Evolutionary conservation across 1,140 invertebrate species (phyloP).

Genomic region (Eciton burchellii): DNA sequence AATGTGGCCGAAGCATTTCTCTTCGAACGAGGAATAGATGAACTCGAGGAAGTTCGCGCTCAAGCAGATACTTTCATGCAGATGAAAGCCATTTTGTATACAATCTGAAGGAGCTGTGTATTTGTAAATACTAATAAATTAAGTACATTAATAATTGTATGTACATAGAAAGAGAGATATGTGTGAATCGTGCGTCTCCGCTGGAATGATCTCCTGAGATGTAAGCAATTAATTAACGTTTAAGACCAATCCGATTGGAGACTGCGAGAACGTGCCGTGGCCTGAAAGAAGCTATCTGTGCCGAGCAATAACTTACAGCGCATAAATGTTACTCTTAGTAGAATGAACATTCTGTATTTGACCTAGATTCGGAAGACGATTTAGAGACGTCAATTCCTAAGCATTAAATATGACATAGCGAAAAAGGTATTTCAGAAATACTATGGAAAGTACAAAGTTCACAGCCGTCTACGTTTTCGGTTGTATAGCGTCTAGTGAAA

Average conservation of each 20-base stretch:
- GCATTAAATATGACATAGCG: conserved; percentile 7
- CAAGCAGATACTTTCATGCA: neutral
- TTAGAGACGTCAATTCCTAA: conserved; percentile 42
- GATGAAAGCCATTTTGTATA: conserved; percentile 17
- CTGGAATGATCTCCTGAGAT: conserved; percentile 23
- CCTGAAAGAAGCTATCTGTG: conserved; percentile 44
- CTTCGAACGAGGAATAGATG: neutral
- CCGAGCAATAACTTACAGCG: conserved; percentile 66
- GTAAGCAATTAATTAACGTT: neutral
- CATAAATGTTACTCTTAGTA: conserved; percentile 17
- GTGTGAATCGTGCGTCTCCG: conserved; percentile 37
- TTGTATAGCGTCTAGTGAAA: conserved; percentile 35
- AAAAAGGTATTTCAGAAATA: conserved; percentile 63
- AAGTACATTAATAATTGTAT: conserved; percentile 67
- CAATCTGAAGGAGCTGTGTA: conserved; percentile 51
- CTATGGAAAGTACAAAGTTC: conserved; percentile 73
- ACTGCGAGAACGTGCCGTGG: conserved; percentile 28
- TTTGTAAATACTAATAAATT: conserved; percentile 76
- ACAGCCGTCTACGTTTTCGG: conserved; percentile 57
- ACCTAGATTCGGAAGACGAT: conserved; percentile 31
- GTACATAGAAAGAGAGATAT: conserved; percentile 65
- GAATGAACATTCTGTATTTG: conserved; percentile 45
- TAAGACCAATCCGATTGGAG: neutral
- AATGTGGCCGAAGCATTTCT: neutral
- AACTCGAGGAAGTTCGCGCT: neutral